phyloP scores from a whole-genome alignment of 2,888 invertebrate genomes.

The Cosmorhoe ocellata region DNA sequence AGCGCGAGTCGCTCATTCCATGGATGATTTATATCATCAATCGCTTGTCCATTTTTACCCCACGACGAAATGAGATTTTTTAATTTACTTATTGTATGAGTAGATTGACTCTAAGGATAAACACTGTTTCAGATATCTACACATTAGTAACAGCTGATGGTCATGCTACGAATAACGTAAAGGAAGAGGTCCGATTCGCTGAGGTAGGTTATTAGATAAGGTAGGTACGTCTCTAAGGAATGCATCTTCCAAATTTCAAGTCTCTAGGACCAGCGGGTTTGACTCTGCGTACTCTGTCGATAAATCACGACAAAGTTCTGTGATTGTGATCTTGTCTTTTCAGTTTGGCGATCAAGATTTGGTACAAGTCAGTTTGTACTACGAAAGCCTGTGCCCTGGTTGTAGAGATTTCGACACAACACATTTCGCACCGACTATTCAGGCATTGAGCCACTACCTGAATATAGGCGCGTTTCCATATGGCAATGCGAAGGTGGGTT shows the following conservation, averaged over 20 bases:
- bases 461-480: not conserved
- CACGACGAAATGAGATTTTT: too few relatives aligned
- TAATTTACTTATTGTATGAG: too few relatives aligned
- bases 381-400: conserved; percentile 2
- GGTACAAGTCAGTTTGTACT: not conserved
- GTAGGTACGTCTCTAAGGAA: too few relatives aligned
- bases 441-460: not conserved
- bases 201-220: not conserved
- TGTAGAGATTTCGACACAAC: not conserved
- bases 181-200: not conserved
- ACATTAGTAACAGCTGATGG: not conserved
- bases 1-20: too few relatives aligned
- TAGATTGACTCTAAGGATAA: too few relatives aligned
- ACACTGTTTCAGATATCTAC: not conserved
- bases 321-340: not conserved
- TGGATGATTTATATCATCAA: too few relatives aligned
- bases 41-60: too few relatives aligned
- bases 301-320: not conserved
- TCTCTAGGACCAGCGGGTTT: too few relatives aligned
- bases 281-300: too few relatives aligned
- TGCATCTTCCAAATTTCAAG: too few relatives aligned
- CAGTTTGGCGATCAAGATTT: not conserved
- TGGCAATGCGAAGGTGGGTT: not conserved
- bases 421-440: not conserved
- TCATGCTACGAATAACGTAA: not conserved